Evolutionary conservation across 2,113 vertebrate species (phyloP).

Genomic region (Gambusia holbrooki): DNA sequence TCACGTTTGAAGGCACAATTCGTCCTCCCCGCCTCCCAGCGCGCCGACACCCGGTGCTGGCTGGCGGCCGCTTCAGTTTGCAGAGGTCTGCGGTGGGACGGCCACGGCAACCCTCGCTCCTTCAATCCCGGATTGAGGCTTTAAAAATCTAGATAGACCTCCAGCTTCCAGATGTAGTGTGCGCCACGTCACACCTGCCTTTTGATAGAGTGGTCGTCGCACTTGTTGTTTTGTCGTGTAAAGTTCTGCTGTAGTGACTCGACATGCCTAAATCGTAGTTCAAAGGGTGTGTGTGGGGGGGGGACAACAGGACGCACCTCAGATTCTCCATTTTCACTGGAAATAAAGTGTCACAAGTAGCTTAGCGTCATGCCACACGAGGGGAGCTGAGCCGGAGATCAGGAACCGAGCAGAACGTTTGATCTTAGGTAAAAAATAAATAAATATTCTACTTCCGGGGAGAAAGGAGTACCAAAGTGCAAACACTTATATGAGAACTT

Average conservation of each 20-base stretch:
- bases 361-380: background rate
- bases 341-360: background rate
- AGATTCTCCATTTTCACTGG: background rate
- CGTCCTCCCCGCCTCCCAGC: background rate
- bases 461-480: conserved; percentile 49
- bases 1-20: conserved; percentile 69
- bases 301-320: too few relatives aligned
- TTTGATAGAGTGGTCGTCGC: conserved; percentile 34
- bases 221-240: background rate
- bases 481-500: conserved; percentile 45
- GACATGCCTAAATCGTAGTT: background rate
- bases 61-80: background rate
- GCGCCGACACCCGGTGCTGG: background rate
- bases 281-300: background rate
- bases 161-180: background rate
- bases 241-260: conserved; percentile 4
- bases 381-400: conserved; percentile 4
- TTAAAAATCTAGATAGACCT: conserved; percentile 68
- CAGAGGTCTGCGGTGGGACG: conserved; percentile 11
- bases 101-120: conserved; percentile 10
- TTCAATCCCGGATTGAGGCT: conserved; percentile 65
- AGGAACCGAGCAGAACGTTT: conserved; percentile 39
- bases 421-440: conserved; percentile 46
- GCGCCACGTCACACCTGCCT: conserved; percentile 11
- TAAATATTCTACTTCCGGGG: conserved; percentile 51